Evolutionary conservation across 2,888 invertebrate species (phyloP).

Genomic region (Neoitamus cyanurus): DNA sequence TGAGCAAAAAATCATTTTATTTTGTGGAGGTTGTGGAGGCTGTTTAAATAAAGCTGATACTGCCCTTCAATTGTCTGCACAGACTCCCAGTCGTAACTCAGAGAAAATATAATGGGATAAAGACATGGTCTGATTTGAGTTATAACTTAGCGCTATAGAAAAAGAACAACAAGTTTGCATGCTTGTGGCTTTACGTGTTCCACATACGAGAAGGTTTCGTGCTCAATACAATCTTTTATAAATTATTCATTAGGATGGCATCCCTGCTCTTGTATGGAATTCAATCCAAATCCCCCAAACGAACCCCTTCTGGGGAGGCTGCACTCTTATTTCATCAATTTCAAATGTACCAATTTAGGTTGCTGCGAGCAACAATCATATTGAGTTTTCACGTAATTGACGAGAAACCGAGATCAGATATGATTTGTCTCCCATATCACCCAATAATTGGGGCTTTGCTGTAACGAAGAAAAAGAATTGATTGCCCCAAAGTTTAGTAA

Average conservation of each 20-base stretch:
- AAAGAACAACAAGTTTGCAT: too few relatives aligned
- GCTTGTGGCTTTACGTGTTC: too few relatives aligned
- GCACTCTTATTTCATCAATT: not conserved
- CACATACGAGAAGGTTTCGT: not conserved
- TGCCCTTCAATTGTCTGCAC: too few relatives aligned
- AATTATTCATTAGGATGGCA: not conserved
- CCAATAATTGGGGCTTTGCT: not conserved
- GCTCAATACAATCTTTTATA: not conserved
- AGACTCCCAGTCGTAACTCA: too few relatives aligned
- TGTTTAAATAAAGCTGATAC: too few relatives aligned
- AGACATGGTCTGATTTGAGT: too few relatives aligned
- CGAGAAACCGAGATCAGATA: not conserved
- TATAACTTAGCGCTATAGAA: too few relatives aligned
- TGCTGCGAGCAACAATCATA: not conserved
- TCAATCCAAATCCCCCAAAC: not conserved
- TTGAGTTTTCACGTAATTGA: not conserved
- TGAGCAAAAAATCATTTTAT: too few relatives aligned
- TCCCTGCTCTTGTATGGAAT: not conserved
- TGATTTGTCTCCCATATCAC: not conserved
- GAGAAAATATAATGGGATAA: too few relatives aligned
- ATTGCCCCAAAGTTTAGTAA: not conserved
- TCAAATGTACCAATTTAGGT: not conserved
- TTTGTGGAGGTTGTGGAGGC: too few relatives aligned
- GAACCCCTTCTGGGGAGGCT: not conserved
- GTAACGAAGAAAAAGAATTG: not conserved